Evolutionary conservation across 2,113 vertebrate species (phyloP).

Genomic region (Bostrychus sinensis): DNA sequence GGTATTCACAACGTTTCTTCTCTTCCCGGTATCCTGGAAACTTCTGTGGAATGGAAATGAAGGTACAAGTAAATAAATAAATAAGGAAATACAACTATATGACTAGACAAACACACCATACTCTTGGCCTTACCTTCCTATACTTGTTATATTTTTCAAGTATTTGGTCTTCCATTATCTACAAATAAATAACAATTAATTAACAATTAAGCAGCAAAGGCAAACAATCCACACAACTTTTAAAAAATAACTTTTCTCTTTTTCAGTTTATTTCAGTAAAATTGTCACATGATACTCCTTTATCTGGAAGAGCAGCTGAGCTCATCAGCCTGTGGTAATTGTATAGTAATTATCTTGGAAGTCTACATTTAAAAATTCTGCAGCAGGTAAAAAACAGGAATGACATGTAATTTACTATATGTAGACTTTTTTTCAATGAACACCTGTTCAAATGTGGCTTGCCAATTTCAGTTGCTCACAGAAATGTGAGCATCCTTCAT

Average conservation of each 20-base stretch:
- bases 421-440: neutral
- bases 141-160: constrained; percentile 85
- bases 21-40: constrained; percentile 86
- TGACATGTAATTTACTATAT: neutral
- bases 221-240: neutral
- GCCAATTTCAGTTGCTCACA: neutral
- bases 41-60: constrained; percentile 66
- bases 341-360: neutral
- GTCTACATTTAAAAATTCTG: neutral
- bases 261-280: too few relatives aligned
- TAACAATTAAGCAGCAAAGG: neutral
- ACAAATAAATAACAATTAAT: constrained; percentile 26
- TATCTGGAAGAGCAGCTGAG: neutral
- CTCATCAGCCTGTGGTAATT: neutral
- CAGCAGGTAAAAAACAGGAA: neutral
- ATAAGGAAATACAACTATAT: neutral
- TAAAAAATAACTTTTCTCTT: too few relatives aligned
- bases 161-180: constrained; percentile 86
- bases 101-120: neutral
- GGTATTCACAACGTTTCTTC: constrained; percentile 84
- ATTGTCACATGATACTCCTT: neutral
- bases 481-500: neutral
- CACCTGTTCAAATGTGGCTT: constrained; percentile 3
- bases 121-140: constrained; percentile 77
- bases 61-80: neutral